Percentiles rank a stretch among this genome's conserved stretches.
phyloP scores from a whole-genome alignment of 2,888 invertebrate species.

The Phragmatobia fuliginosa region DNA sequence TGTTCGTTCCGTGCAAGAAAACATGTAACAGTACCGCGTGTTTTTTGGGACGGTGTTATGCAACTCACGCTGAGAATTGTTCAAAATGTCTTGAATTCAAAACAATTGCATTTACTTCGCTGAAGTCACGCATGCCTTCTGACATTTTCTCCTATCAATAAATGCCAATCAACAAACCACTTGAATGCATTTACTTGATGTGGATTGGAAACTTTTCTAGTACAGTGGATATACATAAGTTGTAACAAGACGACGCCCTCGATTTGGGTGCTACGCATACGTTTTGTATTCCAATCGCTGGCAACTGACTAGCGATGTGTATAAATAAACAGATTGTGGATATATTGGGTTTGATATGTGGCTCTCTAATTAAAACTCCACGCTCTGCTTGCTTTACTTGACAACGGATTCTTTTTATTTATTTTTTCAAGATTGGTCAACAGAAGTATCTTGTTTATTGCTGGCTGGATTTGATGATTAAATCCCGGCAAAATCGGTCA shows the following conservation, averaged over 20 bases:
- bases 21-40: slow-evolving; percentile 39
- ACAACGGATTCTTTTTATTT: background rate
- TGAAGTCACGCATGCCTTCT: slow-evolving; percentile 39
- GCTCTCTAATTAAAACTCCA: slow-evolving; percentile 8
- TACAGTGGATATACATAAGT: slow-evolving; percentile 22
- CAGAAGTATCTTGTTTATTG: background rate
- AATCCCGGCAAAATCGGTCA: too few species aligned
- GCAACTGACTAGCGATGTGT: slow-evolving; percentile 40
- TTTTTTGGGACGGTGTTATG: slow-evolving; percentile 57
- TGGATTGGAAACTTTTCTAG: slow-evolving; percentile 35
- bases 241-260: slow-evolving; percentile 41
- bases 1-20: slow-evolving; percentile 58
- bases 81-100: slow-evolving; percentile 60
- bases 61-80: slow-evolving; percentile 52
- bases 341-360: slow-evolving; percentile 16
- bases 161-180: background rate
- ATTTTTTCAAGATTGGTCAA: background rate
- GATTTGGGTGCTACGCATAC: slow-evolving; percentile 41
- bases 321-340: slow-evolving; percentile 40
- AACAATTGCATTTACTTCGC: slow-evolving; percentile 54
- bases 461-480: too few species aligned
- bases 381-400: background rate
- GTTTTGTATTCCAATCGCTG: slow-evolving; percentile 38
- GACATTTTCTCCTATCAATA: slow-evolving; percentile 20
- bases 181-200: background rate